These are phyloP conservation scores for Macrotis lagotis DNA, from an alignment of 2,113 vertebrate species.

Conservation along the genomic window DNA sequence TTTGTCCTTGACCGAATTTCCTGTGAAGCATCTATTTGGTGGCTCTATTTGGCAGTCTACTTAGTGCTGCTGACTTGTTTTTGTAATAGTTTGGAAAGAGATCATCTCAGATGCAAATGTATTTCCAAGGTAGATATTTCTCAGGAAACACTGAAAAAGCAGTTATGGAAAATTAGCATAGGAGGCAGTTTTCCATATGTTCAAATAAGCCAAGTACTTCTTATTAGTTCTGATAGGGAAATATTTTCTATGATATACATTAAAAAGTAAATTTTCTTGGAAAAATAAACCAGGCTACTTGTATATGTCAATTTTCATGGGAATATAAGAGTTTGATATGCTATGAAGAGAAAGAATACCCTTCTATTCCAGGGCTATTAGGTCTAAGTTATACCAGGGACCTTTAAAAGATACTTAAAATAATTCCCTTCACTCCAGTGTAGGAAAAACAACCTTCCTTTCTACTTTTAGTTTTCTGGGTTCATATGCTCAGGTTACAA, in stretches of 20 bases:
- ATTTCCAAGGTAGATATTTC: conserved; percentile 36
- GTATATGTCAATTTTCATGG: conserved; percentile 59
- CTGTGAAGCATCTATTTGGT: conserved; percentile 64
- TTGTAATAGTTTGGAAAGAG: conserved; percentile 31
- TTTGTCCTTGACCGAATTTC: conserved; percentile 34
- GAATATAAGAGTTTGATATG: conserved; percentile 30
- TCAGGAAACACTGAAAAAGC: conserved; percentile 48
- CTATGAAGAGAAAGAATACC: conserved; percentile 36
- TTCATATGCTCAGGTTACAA: conserved; percentile 42
- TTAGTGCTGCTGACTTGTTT: conserved; percentile 40
- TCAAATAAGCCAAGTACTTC: conserved; percentile 45
- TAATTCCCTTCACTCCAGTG: conserved; percentile 43
- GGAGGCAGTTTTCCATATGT: conserved; percentile 62
- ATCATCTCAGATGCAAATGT: conserved; percentile 51
- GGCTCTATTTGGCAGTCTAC: conserved; percentile 28
- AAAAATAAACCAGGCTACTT: conserved; percentile 51
- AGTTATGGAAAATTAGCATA: conserved; percentile 56
- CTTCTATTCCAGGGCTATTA: conserved; percentile 47
- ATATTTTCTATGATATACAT: conserved; percentile 70
- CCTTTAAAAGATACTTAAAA: conserved; percentile 61
- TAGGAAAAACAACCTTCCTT: conserved; percentile 53
- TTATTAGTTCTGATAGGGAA: conserved; percentile 64
- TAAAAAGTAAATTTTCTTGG: conserved; percentile 68
- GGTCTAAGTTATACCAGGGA: conserved; percentile 42
- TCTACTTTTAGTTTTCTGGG: conserved; percentile 45